Evolutionary conservation across 2,888 invertebrate species (phyloP).

Genomic region (Plebejus melissa): DNA sequence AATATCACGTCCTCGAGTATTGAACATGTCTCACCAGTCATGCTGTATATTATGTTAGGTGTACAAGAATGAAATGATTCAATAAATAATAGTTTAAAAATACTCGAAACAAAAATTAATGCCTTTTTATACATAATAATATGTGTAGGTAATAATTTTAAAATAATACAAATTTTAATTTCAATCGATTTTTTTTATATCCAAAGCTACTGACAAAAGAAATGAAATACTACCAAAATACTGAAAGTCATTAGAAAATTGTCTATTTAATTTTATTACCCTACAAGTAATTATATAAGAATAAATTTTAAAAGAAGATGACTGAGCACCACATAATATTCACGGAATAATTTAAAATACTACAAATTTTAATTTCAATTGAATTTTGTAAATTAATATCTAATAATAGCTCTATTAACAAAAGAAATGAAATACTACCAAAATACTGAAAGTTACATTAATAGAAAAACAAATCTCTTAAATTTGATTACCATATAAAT

Average conservation of each 20-base stretch:
- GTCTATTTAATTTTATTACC: not conserved
- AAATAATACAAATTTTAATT: no score
- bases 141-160: no score
- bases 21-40: no score
- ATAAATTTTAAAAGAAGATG: not conserved
- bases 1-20: no score
- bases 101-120: not conserved
- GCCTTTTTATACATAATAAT: not conserved
- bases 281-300: not conserved
- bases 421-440: not conserved
- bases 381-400: not conserved
- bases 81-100: not conserved
- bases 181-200: no score
- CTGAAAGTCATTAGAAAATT: not conserved
- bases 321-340: not conserved
- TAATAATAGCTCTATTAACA: not conserved
- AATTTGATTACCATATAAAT: no score
- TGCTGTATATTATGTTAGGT: not conserved
- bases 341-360: not conserved
- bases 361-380: not conserved
- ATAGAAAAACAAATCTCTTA: no score
- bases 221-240: not conserved
- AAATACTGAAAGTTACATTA: no score
- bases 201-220: not conserved
- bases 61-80: not conserved